Evolutionary conservation across 2,797 vertebrate species (phyloP).

Genomic region (Danio aesculapii): DNA sequence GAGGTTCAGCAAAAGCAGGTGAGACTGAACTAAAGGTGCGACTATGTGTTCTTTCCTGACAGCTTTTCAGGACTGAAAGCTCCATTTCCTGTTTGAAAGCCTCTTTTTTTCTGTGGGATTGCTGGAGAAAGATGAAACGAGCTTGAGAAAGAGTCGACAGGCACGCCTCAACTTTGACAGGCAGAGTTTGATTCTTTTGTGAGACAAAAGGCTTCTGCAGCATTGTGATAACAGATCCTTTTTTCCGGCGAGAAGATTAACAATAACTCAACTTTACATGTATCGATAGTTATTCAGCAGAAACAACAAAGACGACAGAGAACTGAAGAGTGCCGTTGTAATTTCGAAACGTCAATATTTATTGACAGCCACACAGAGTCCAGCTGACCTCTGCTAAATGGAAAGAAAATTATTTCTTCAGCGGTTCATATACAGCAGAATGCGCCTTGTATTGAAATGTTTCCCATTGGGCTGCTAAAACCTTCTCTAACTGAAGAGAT

Average conservation of each 20-base stretch:
- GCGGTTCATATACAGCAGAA: constrained; percentile 18
- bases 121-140: constrained; percentile 15
- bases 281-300: constrained; percentile 31
- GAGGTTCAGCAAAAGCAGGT: constrained; percentile 1
- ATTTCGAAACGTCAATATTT: constrained; percentile 47
- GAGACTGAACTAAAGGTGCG: constrained; percentile 22
- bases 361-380: constrained; percentile 21
- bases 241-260: constrained; percentile 1
- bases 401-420: constrained; percentile 25
- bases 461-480: constrained; percentile 29
- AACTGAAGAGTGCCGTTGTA: background rate
- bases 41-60: constrained; percentile 34
- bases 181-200: constrained; percentile 8
- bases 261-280: constrained; percentile 37
- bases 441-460: constrained; percentile 8
- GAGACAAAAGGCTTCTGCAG: constrained; percentile 30
- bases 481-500: constrained; percentile 13
- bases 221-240: constrained; percentile 6
- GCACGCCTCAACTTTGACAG: constrained; percentile 34
- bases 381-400: constrained; percentile 43
- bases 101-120: constrained; percentile 1
- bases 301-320: constrained; percentile 16
- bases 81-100: constrained; percentile 34
- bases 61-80: constrained; percentile 41
- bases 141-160: constrained; percentile 31